Conservation (phyloP, 2,888 invertebrate species). For the Gastrophysa polygoni region DNA sequence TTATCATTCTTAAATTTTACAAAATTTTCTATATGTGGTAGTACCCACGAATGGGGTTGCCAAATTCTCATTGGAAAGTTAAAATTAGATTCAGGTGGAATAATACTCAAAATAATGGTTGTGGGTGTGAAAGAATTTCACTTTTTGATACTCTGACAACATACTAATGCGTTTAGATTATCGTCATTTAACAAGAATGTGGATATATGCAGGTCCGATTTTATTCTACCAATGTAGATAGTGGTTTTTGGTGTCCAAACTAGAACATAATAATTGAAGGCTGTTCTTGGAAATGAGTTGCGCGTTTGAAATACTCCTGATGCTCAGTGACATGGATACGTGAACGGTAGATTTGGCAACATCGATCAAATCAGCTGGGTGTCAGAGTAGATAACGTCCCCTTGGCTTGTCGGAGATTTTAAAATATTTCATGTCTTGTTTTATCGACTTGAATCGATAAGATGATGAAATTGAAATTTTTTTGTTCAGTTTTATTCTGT, state of each 20-base stretch:
- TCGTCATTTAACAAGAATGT: not conserved
- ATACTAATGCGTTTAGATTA: not conserved
- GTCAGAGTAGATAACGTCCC: not conserved
- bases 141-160: constrained; percentile 3
- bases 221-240: not conserved
- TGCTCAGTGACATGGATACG: too few relatives aligned
- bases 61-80: constrained; percentile 21
- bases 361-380: constrained; percentile 23
- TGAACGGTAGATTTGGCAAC: constrained; percentile 13
- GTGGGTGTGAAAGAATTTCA: constrained; percentile 30
- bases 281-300: not conserved
- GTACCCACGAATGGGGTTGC: constrained; percentile 14
- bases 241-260: not conserved
- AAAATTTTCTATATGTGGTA: not conserved
- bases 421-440: not conserved
- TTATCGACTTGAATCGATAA: not conserved
- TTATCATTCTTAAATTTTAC: too few relatives aligned
- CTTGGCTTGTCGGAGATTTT: not conserved
- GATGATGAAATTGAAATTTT: not conserved
- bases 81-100: constrained; percentile 24
- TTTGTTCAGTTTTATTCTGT: too few relatives aligned
- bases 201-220: not conserved
- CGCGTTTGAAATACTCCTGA: not conserved
- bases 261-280: not conserved
- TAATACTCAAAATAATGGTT: constrained; percentile 18